Evolutionary conservation across 2,113 vertebrate genomes (phyloP).

Genomic region (Galemys pyrenaicus): DNA sequence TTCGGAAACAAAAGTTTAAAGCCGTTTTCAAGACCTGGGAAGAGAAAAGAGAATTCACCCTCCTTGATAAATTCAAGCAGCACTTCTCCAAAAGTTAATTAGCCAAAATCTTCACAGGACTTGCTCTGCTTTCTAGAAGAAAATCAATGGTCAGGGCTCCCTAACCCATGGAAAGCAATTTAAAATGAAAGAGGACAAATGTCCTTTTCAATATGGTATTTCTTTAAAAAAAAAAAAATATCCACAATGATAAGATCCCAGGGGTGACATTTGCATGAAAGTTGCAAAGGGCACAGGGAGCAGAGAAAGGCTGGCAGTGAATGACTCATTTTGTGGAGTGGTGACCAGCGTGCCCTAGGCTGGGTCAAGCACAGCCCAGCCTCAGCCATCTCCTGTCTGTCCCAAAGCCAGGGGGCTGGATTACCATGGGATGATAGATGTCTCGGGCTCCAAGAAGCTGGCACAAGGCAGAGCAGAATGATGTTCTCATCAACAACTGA

Average conservation of each 20-base stretch:
- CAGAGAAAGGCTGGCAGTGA: not conserved
- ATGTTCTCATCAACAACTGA: constrained; percentile 67
- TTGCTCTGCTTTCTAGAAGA: constrained; percentile 43
- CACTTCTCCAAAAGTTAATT: constrained; percentile 71
- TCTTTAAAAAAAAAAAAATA: not conserved
- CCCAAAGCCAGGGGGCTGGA: not conserved
- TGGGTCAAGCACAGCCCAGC: constrained; percentile 4
- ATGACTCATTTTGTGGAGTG: not conserved
- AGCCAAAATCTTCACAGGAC: constrained; percentile 65
- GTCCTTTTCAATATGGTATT: constrained; percentile 59
- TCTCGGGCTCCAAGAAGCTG: not conserved
- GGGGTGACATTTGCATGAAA: not conserved
- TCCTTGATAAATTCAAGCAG: constrained; percentile 55
- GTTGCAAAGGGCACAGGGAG: not conserved
- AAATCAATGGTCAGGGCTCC: constrained; percentile 61
- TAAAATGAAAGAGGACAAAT: constrained; percentile 56
- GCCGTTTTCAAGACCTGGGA: constrained; percentile 47
- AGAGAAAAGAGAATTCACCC: constrained; percentile 34
- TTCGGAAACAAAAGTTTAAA: constrained; percentile 63
- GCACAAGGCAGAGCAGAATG: constrained; percentile 46
- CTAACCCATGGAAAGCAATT: constrained; percentile 59
- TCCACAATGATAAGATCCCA: constrained; percentile 18
- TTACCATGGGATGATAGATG: constrained; percentile 39
- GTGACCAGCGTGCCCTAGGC: not conserved
- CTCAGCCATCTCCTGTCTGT: constrained; percentile 41